Evolutionary conservation across 2,797 vertebrate species (phyloP).

Genomic region (Labroides dimidiatus): DNA sequence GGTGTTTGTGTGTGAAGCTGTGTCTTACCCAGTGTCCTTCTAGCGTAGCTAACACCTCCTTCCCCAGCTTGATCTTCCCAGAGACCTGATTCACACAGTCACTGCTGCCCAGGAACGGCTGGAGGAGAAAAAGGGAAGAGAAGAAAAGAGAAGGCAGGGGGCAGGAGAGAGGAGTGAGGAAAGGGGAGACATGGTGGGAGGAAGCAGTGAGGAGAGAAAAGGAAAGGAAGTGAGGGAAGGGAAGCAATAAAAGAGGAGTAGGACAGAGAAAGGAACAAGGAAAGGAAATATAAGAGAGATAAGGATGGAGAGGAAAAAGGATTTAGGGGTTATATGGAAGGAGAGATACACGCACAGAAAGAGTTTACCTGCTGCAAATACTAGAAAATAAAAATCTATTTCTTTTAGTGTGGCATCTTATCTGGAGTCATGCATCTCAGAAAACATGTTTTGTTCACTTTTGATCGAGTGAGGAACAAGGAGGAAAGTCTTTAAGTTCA

Average conservation of each 20-base stretch:
- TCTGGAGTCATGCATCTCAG: not conserved
- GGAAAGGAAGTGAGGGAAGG: not conserved
- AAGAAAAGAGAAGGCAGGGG: not conserved
- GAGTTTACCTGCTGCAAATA: constrained; percentile 30
- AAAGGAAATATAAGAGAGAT: not conserved
- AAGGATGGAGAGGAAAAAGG: not conserved
- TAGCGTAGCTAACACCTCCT: constrained; percentile 95
- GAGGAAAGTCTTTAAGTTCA: too few species aligned
- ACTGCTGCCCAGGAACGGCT: constrained; percentile 97
- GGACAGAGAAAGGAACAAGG: not conserved
- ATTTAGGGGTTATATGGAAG: not conserved
- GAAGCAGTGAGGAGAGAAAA: not conserved
- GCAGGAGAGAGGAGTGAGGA: not conserved
- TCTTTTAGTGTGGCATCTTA: not conserved
- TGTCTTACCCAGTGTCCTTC: constrained; percentile 95
- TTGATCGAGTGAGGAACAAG: too few species aligned
- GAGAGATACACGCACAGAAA: constrained; percentile 10
- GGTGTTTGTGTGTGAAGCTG: not conserved
- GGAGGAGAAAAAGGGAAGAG: constrained; percentile 21
- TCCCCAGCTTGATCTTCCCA: constrained; percentile 97
- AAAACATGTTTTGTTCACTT: not conserved
- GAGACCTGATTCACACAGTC: constrained; percentile 96
- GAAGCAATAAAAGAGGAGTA: not conserved
- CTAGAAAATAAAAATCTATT: not conserved
- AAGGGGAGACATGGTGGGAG: not conserved